Evolutionary conservation across 1,140 invertebrate genomes (phyloP).

Genomic region (Hylaeus anthracinus): DNA sequence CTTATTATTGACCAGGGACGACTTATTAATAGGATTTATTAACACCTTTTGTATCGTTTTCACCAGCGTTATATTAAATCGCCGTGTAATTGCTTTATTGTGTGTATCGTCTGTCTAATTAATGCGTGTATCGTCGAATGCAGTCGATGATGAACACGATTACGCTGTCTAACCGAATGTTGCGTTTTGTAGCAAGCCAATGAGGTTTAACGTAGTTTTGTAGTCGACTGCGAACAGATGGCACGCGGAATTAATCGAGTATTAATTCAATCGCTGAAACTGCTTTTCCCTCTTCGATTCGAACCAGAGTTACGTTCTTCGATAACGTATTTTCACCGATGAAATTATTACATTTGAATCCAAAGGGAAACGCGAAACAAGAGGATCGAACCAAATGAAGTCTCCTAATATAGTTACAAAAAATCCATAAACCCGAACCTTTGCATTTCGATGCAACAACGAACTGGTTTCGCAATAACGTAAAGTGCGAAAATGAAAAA

Average conservation of each 20-base stretch:
- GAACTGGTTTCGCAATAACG: too few species aligned
- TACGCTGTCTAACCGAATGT: conserved; percentile 14
- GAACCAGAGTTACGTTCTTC: too few species aligned
- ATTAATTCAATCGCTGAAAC: neutral
- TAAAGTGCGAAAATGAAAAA: too few species aligned
- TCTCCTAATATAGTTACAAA: too few species aligned
- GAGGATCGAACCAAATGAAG: too few species aligned
- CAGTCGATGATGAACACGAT: conserved; percentile 16
- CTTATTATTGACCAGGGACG: conserved; percentile 1
- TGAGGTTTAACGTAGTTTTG: conserved; percentile 18
- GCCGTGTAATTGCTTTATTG: neutral
- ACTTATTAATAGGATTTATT: conserved; percentile 4
- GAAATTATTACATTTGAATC: too few species aligned
- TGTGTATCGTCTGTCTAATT: neutral
- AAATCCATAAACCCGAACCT: too few species aligned
- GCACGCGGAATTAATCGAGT: neutral
- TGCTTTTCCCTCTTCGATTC: too few species aligned
- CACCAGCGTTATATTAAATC: conserved; percentile 12
- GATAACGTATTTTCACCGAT: too few species aligned
- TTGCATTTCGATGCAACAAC: too few species aligned
- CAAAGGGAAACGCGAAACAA: too few species aligned
- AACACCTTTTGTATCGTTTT: neutral
- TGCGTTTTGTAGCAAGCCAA: conserved; percentile 4
- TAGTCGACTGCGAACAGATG: neutral
- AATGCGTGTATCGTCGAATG: conserved; percentile 5